These are phyloP conservation scores for Ploceus nigricollis DNA, from an alignment of 2,113 vertebrate species.

Conservation along the genomic window DNA sequence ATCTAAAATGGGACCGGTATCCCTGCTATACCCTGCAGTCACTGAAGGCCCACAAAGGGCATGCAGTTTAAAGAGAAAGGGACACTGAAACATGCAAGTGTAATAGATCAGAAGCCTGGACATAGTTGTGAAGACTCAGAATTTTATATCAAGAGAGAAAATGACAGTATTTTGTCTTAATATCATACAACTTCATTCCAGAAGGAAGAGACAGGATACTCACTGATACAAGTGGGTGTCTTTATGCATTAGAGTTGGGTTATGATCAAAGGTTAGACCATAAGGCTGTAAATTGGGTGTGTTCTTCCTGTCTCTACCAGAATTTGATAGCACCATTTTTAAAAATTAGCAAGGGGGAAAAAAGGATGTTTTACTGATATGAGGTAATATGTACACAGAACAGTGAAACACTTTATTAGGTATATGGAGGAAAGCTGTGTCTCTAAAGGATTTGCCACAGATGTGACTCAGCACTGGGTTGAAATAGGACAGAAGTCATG, in stretches of 20 bases:
- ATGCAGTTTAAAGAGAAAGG: neutral
- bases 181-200: neutral
- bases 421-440: neutral
- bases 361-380: neutral
- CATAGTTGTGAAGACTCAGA: neutral
- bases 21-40: neutral
- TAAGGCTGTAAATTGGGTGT: neutral
- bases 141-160: neutral
- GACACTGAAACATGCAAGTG: neutral
- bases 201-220: neutral
- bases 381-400: neutral
- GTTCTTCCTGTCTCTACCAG: neutral
- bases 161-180: neutral
- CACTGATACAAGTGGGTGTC: neutral
- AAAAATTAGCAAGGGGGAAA: accelerated
- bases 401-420: neutral
- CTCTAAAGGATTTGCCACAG: neutral
- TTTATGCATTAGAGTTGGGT: neutral
- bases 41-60: neutral
- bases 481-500: neutral
- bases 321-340: neutral
- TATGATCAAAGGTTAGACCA: neutral
- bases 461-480: accelerated
- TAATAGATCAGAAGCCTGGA: neutral
- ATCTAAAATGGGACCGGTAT: neutral